Evolutionary conservation across 1,140 invertebrate genomes (phyloP).

Genomic region (Heliconius eleuchia): DNA sequence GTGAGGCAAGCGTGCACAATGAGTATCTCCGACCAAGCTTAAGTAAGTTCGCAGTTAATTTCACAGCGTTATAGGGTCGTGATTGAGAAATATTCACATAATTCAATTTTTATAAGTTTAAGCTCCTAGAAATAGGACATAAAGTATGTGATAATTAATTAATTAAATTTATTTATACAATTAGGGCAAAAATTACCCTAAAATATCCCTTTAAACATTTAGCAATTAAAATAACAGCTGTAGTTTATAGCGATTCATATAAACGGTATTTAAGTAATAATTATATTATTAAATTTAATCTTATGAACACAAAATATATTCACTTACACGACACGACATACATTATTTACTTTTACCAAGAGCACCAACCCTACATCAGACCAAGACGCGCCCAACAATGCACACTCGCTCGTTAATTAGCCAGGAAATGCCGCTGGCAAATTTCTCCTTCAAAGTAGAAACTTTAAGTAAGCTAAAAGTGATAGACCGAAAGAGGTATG

Average conservation of each 20-base stretch:
- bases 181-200: too few species aligned
- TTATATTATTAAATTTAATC: not conserved
- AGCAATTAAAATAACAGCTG: too few species aligned
- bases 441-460: conserved; percentile 38
- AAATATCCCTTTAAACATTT: too few species aligned
- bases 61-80: conserved; percentile 26
- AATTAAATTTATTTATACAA: too few species aligned
- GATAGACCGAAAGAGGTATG: conserved; percentile 33
- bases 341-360: too few species aligned
- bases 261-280: not conserved
- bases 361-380: conserved; percentile 28
- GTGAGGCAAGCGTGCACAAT: conserved; percentile 36
- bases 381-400: conserved; percentile 39
- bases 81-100: not conserved
- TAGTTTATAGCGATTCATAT: too few species aligned
- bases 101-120: not conserved
- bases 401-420: conserved; percentile 42
- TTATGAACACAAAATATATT: not conserved
- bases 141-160: too few species aligned
- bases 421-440: conserved; percentile 36
- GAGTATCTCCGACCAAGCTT: conserved; percentile 37
- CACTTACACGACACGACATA: not conserved
- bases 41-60: conserved; percentile 41
- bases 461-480: conserved; percentile 40
- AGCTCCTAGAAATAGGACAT: not conserved